Evolutionary conservation across 1,140 invertebrate genomes (phyloP), one percentile per base, ranked within the genome.

Genomic region (Heliconius hewitsoni): DNA sequence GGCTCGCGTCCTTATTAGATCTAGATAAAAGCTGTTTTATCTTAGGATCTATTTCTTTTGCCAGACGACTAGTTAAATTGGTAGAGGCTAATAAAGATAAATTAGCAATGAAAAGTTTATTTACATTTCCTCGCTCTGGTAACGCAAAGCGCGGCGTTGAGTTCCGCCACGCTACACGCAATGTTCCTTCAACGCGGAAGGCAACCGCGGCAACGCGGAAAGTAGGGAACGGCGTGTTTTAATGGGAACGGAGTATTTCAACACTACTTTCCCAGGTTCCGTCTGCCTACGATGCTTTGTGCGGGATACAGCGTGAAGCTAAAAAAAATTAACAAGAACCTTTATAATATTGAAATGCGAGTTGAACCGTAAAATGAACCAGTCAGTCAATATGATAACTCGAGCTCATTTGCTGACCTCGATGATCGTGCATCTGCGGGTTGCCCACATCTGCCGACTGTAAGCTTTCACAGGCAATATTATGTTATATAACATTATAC

Each of bases 391-490:
- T 66, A 66, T 30, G 60, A 30, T 16, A 66, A 66, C 60, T 66
- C 60, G 60, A 30, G 27, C 73, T 66, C 37, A 27, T 37, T 13
- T 39, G 55, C 70, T 74, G 74, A 73, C 78, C 78, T 60, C 66
- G 74, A 60, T 73, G 39, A 52, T 46, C 42, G 75, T 55, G 52
- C 78, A 74, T 66, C 72, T 70, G 73, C 57, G 55, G 27, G 73
- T 73, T 80, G 50, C 30, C 76, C 71, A 80, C 78, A 80, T 80
- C 78, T 80, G 78, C 46, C 55, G 74, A 8, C 72, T 52, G 52
- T n/a, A 71, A 76, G 72, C 74, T 30, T 55, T 42, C 23, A 66
- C 60, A 66, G 23, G 13, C 60, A 16, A 27, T 66, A 66, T 66
- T 66, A 23, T 57, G n/a, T 57, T 57, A 30, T 66, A 66, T 66